Percentiles rank a stretch among this genome's conserved stretches.
Evolutionary conservation across 2,888 invertebrate genomes (phyloP).

Genomic region (Thera britannica): DNA sequence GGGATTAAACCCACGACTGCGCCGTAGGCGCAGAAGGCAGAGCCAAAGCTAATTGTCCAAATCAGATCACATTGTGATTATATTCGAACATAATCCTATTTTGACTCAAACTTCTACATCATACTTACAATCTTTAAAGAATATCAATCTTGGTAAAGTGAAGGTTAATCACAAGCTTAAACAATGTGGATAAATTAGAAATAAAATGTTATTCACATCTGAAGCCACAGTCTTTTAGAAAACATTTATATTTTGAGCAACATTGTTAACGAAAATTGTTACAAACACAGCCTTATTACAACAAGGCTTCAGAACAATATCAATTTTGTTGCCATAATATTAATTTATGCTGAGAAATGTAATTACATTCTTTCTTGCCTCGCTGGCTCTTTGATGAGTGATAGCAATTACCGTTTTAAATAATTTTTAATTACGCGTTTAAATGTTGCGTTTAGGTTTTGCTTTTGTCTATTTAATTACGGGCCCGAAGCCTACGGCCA

Average conservation of each 20-base stretch:
- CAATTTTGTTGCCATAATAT: constrained; percentile 3
- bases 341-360: constrained; percentile 9
- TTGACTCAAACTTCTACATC: too few relatives aligned
- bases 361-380: constrained; percentile 23
- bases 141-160: too few relatives aligned
- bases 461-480: constrained; percentile 36
- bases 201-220: neutral
- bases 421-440: constrained; percentile 25
- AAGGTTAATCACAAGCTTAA: too few relatives aligned
- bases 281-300: neutral
- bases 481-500: constrained; percentile 15
- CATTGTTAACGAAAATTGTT: neutral
- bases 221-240: neutral
- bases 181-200: neutral
- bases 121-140: too few relatives aligned
- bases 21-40: too few relatives aligned
- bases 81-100: too few relatives aligned
- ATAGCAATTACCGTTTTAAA: constrained; percentile 32
- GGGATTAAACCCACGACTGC: too few relatives aligned
- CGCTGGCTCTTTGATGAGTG: constrained; percentile 29
- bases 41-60: too few relatives aligned
- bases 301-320: constrained; percentile 5
- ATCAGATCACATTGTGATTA: too few relatives aligned
- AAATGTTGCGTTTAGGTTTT: constrained; percentile 27
- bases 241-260: neutral